Base-by-base conservation (phyloP, 2,888 invertebrate genomes). In the Nomada lathburiana region DNA sequence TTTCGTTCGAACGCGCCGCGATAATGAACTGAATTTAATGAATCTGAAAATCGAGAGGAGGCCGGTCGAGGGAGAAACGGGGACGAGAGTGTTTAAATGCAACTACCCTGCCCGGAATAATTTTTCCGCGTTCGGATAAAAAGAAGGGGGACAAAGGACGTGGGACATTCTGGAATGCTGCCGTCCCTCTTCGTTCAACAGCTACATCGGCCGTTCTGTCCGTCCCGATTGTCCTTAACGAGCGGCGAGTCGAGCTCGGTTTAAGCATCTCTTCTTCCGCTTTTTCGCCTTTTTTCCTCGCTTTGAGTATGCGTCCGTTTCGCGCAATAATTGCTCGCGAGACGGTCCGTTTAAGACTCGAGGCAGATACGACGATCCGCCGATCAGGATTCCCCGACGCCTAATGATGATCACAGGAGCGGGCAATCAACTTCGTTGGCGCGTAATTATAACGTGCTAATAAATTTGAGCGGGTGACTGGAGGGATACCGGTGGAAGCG, bases 371-470 rank as follows among this genome's bases (percentile, higher is more conserved):
- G 47, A 47, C 47, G 16, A 47, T 16, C 2, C 47, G 47, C 16
- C 47, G 47, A 47, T 47, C 47, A 1, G 47, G 47, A 16, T 47
- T 16, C 52, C 20, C 47, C 29, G 50, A 72, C 59, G 62, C 42
- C 76, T 83, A 87, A 86, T 83, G 85, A 77, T 82, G 84, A 89
- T 82, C 81, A 76, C 76, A 75, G 81, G 53, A 36, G 53, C 67
- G 76, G 75, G 84, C 83, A 86, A 89, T 89, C 87, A 86, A 86
- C 80, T 83, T 85, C 82, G 86, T 90, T 90, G 90, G 90, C 91
- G 87, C 89, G 92, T 91, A 92, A 92, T 92, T 92, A 92, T 89
- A 85, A 90, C 87, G 87, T 89, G 92, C 92, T 91, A 85, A 92
- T 92, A 92, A 92, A 92, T 92, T 92, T 91, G 89, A 90, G 91